Evolutionary conservation across 1,140 invertebrate genomes (phyloP).

Genomic region (Gonioctena quinquepunctata): DNA sequence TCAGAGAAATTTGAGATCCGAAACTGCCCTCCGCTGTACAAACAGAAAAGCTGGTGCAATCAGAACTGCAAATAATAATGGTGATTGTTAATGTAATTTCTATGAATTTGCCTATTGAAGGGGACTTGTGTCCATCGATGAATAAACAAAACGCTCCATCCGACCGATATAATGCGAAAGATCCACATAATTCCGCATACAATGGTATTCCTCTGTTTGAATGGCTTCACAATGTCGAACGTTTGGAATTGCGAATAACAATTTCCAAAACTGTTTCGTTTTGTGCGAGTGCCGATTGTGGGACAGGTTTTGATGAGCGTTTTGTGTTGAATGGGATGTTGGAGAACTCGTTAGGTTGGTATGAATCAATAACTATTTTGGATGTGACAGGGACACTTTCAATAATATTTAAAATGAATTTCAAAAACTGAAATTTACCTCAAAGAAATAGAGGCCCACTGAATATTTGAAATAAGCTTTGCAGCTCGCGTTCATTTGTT

Average conservation of each 20-base stretch:
- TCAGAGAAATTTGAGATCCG: background rate
- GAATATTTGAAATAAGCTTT: too few relatives aligned
- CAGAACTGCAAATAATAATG: slow-evolving; percentile 53
- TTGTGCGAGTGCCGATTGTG: background rate
- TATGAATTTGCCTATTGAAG: slow-evolving; percentile 51
- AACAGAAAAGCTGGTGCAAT: slow-evolving; percentile 36
- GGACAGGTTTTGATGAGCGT: background rate
- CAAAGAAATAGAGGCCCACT: too few relatives aligned
- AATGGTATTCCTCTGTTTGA: slow-evolving; percentile 46
- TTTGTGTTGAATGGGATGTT: too few relatives aligned
- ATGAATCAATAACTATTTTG: too few relatives aligned
- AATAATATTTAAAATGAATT: too few relatives aligned
- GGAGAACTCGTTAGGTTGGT: too few relatives aligned
- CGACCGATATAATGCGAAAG: slow-evolving; percentile 50
- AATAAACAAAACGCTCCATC: slow-evolving; percentile 38
- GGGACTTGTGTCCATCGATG: slow-evolving; percentile 38
- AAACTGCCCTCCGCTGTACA: slow-evolving; percentile 7
- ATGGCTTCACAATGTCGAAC: slow-evolving; percentile 31
- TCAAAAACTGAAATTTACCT: too few relatives aligned
- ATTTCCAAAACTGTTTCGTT: slow-evolving; percentile 6
- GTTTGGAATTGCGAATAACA: slow-evolving; percentile 8
- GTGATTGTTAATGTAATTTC: slow-evolving; percentile 55
- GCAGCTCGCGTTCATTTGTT: too few relatives aligned
- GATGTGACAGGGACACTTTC: too few relatives aligned
- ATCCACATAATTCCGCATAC: slow-evolving; percentile 44